Base-by-base conservation (phyloP, 92 coral and sea anemone genomes). In the Virgularia gustaviana region DNA sequence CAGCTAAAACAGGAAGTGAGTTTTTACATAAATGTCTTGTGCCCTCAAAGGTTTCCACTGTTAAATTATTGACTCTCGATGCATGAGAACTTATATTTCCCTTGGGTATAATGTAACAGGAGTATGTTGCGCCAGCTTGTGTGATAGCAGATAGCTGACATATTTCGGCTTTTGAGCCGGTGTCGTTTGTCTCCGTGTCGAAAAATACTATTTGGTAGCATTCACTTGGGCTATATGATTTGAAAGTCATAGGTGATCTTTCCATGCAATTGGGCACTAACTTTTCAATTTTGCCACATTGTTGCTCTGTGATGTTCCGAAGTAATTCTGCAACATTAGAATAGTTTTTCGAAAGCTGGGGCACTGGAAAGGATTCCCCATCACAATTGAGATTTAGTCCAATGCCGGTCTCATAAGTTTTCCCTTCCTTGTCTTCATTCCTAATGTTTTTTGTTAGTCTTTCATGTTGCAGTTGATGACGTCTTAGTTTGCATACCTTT, bases 91-190 rank as follows among this genome's bases (percentile, higher is more conserved):
- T 82, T 37, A 82, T 68, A 29, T 43, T 53, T 18, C 65, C 23
- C n/a, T 36, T 55, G 9, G 83, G 87, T 6, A 77, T 36, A 33
- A 62, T 52, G 32, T 78, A 82, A 9, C 61, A 35, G 61, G 63
- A 43, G 19, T 57, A 57, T 16, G 11, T 27, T 10, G 36, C 15
- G 27, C 64, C 77, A 32, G 30, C 27, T 57, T 77, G 58, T 8
- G 49, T 66, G 3, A 76, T 36, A 3, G 82, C 71, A n/a, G 60
- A 54, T 54, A 54, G 30, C 29, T 54, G 60, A 54, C 60, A 54
- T 54, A 54, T 54, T 54, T 54, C 60, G 23, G 60, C 60, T 2
- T 9, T 22, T 9, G 4, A 3, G n/a, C 60, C 60, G 2, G 27
- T 54, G 60, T 23, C 60, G 6, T 30, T 3, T 8, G 60, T 54